Base-by-base conservation (phyloP, 1,140 invertebrate species). In the Drosophila bifasciata region DNA sequence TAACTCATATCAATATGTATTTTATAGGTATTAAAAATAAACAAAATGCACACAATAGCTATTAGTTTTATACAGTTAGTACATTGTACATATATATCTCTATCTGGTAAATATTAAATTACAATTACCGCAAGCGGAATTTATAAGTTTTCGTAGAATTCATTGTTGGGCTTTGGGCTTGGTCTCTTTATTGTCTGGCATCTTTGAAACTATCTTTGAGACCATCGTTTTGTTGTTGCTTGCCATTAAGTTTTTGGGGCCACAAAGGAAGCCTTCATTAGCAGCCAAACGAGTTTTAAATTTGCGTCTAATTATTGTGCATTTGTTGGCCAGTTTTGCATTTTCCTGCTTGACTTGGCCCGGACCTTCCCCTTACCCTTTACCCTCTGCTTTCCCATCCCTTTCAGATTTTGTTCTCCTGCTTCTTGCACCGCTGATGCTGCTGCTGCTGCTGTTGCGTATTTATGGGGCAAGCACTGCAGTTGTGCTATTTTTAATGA, bases 401-500 rank as follows among this genome's bases (percentile, higher is more conserved):
- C 23, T 32, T n/a, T 13, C 36, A 58, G 32, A 36, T 36, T 3
- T 13, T 36, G 3, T 41, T 57, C 23, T 46, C 19, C 40, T 15
- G 17, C 46, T 9, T 32, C 44, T 32, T 60, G 21, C 28, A 32
- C 28, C 28, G 9, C 19, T 56, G n/a, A n/a, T n/a, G 32, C 41
- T 52, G 48, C 36, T 66, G 60, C 62, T 21, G 19, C 3, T 19
- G 19, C 23, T 53, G 56, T 21, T 66, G 64, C 79, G 71, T 85
- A 80, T 77, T 84, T 79, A 79, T 71, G 80, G 68, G 67, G 56
- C 62, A 74, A 73, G 56, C 51, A 61, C 73, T 88, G 84, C 78
- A 86, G 68, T 85, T 86, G 79, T 76, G 81, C 78, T 46, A 55
- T 73, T 85, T 85, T 85, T 85, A 85, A 85, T 85, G 80, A 85